A percentile compares a stretch with the other conserved stretches of the same genome.
phyloP scores from a whole-genome alignment of 2,888 invertebrate species.

The Osmoderma eremita region DNA sequence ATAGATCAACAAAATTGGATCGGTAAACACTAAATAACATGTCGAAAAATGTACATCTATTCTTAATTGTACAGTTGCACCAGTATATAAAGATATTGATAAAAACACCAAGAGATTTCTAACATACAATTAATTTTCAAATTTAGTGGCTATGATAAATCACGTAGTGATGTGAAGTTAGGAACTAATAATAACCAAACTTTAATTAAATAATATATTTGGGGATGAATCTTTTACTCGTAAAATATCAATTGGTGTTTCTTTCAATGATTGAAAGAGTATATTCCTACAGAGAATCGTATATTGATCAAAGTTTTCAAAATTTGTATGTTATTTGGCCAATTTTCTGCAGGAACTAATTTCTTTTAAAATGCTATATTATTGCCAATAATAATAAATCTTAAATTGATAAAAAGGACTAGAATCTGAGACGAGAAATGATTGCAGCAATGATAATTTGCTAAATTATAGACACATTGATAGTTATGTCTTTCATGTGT shows the following conservation, averaged over 20 bases:
- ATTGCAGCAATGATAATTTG: slow-evolving; percentile 5
- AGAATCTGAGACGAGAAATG: slow-evolving; percentile 34
- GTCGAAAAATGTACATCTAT: slow-evolving; percentile 41
- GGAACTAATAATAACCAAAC: too few relatives aligned
- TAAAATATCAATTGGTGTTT: too few relatives aligned
- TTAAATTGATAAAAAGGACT: slow-evolving; percentile 32
- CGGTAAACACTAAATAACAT: slow-evolving; percentile 44
- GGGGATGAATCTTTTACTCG: too few relatives aligned
- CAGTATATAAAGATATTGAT: slow-evolving; percentile 5
- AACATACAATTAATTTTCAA: background rate
- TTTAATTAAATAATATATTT: too few relatives aligned
- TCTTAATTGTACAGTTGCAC: slow-evolving; percentile 23
- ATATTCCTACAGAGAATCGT: too few relatives aligned
- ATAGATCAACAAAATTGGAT: slow-evolving; percentile 34
- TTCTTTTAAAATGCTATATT: slow-evolving; percentile 26
- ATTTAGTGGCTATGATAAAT: background rate
- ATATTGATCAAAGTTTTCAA: too few relatives aligned
- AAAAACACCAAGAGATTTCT: background rate
- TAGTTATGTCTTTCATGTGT: slow-evolving; percentile 8
- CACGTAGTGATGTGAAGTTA: too few relatives aligned
- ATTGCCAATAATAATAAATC: slow-evolving; percentile 30
- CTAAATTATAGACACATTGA: slow-evolving; percentile 34
- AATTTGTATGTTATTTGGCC: background rate
- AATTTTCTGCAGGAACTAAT: background rate
- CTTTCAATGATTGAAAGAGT: too few relatives aligned